Conservation (phyloP, 2,113 vertebrate genomes). For the Athene noctua region DNA sequence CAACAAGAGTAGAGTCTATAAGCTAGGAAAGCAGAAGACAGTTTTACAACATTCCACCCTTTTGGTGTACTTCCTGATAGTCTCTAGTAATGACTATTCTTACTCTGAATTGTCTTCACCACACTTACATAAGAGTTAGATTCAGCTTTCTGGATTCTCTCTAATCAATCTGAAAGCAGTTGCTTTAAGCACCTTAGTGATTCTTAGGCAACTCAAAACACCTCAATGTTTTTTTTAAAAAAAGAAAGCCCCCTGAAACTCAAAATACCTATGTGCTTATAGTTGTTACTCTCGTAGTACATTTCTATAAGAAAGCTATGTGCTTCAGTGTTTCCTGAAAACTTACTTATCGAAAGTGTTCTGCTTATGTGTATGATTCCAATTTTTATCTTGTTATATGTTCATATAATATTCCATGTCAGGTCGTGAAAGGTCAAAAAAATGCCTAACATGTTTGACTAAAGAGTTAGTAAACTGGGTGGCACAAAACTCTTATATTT, state of each 20-base stretch:
- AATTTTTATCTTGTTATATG: neutral
- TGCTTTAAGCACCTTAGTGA: slow-evolving; percentile 63
- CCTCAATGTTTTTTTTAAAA: slow-evolving; percentile 29
- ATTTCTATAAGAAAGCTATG: slow-evolving; percentile 32
- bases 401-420: neutral
- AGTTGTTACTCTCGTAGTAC: slow-evolving; percentile 26
- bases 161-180: slow-evolving; percentile 66
- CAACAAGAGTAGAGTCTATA: neutral
- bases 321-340: slow-evolving; percentile 19
- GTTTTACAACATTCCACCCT: slow-evolving; percentile 31
- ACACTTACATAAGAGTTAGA: slow-evolving; percentile 52
- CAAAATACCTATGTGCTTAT: slow-evolving; percentile 41
- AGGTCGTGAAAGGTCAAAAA: neutral
- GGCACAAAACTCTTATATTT: neutral
- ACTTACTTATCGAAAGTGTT: slow-evolving; percentile 9
- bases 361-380: neutral
- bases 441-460: neutral
- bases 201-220: slow-evolving; percentile 61
- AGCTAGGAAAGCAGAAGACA: neutral
- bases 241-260: slow-evolving; percentile 49
- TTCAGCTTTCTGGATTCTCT: slow-evolving; percentile 66
- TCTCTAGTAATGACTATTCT: slow-evolving; percentile 57
- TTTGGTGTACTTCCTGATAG: slow-evolving; percentile 61
- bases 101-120: slow-evolving; percentile 67
- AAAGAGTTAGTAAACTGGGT: neutral